Evolutionary conservation across 2,797 vertebrate genomes (phyloP).

Genomic region (Phylloscopus collybita): DNA sequence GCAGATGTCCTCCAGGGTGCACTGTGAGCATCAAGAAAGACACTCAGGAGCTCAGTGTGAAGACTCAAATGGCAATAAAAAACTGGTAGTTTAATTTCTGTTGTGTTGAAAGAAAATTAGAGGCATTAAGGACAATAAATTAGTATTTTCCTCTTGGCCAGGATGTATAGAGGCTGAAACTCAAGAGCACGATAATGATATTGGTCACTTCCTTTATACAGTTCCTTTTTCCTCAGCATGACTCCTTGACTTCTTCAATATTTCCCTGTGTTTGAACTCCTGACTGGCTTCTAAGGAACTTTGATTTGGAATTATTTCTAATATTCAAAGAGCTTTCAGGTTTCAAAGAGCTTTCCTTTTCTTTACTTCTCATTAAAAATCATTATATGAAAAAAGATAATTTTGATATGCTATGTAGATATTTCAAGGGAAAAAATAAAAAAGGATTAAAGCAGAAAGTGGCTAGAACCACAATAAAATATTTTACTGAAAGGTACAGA

Average conservation of each 20-base stretch:
- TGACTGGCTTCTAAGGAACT: background rate
- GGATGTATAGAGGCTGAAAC: background rate
- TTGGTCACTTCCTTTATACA: background rate
- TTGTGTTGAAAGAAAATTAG: background rate
- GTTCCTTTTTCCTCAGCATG: background rate
- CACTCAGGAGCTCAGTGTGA: background rate
- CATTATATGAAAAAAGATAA: rapidly evolving
- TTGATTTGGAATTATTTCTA: background rate
- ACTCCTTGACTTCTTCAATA: background rate
- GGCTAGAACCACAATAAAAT: background rate
- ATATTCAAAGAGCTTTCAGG: background rate
- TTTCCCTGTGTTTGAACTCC: background rate
- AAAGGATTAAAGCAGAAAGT: background rate
- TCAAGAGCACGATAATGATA: background rate
- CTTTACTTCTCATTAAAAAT: background rate
- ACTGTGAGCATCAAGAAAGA: background rate
- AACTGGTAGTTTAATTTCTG: background rate
- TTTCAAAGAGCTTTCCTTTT: background rate
- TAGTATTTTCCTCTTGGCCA: background rate
- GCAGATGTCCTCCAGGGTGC: background rate
- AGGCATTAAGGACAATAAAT: background rate
- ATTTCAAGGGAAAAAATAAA: background rate
- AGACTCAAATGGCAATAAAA: background rate
- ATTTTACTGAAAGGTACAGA: background rate
- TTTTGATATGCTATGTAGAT: background rate